Evolutionary conservation across 2,888 invertebrate genomes (phyloP), one percentile per base, ranked within the genome.

Genomic region (Drosophila anomalata): DNA sequence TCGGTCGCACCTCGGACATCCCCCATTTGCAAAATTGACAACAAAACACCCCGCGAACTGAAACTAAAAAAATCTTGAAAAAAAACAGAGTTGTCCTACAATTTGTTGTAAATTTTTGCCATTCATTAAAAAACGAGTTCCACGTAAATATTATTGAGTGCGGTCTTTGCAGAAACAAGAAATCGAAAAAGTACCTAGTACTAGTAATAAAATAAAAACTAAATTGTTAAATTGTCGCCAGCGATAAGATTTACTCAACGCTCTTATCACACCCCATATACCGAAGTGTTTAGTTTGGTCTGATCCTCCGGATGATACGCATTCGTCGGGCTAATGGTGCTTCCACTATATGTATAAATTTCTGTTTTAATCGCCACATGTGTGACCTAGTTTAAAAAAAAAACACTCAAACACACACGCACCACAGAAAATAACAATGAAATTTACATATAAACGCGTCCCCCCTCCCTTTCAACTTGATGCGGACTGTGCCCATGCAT

Each of bases 61-160:
- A 17, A n/a, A 8, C 26, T 17, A 1, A 17, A n/a, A 8, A 24
- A 8, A 29, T 9, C 12, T 29, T 9, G 2, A 39, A 46, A 33
- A 9, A 69, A 63, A 72, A 41, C n/a, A 55, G 17, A 58, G 9
- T 50, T 50, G 52, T 52, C 36, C 48, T 36, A 51, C 6, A 46
- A 75, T 67, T 82, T 82, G 81, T 73, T 87, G 82, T 82, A 82
- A 87, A 82, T 82, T 82, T 82, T 82, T 82, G 87, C 87, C 75
- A 73, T 61, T 61, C 78, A 60, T 72, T 73, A 56, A 75, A 48
- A 48, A 62, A 48, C 62, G 41, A 62, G 61, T 61, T 62, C 17
- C 62, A 33, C 31, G 61, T 22, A 66, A 73, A 65, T 65, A 17
- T 20, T 41, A 36, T 31, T 33, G 26, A 47, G 65, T 70, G 67